phyloP scores from a whole-genome alignment of 2,888 invertebrate genomes.

The Erebia palarica region DNA sequence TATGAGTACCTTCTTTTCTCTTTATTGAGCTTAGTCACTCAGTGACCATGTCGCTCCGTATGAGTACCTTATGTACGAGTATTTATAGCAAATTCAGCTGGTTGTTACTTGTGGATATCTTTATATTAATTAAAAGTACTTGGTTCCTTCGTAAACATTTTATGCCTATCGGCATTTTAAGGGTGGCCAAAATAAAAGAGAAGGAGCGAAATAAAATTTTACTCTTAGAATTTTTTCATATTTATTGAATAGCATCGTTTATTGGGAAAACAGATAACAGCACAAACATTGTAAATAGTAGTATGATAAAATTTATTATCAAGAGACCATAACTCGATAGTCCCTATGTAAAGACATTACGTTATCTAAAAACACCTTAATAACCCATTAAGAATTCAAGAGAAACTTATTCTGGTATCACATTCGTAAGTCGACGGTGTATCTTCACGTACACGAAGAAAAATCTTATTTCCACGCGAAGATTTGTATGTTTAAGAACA shows the following conservation, averaged over 20 bases:
- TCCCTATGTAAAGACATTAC: constrained; percentile 31
- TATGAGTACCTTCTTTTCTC: too few relatives aligned
- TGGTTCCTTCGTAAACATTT: too few relatives aligned
- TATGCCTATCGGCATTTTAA: too few relatives aligned
- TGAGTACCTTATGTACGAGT: too few relatives aligned
- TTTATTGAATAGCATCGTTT: neutral
- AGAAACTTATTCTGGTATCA: constrained; percentile 31
- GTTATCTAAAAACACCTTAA: constrained; percentile 39
- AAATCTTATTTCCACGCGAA: constrained; percentile 54
- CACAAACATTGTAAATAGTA: constrained; percentile 17
- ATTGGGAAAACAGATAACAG: constrained; percentile 14
- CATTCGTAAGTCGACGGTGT: constrained; percentile 38
- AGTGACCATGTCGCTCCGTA: too few relatives aligned
- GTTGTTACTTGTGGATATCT: too few relatives aligned
- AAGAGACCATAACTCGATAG: constrained; percentile 23
- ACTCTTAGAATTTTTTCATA: neutral
- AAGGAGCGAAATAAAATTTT: neutral
- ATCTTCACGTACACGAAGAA: constrained; percentile 43
- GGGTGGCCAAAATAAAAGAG: too few relatives aligned
- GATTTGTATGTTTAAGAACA: constrained; percentile 54
- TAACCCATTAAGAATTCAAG: constrained; percentile 41
- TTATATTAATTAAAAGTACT: too few relatives aligned
- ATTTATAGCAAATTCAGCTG: too few relatives aligned
- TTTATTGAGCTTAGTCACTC: too few relatives aligned
- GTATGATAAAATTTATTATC: constrained; percentile 27